Evolutionary conservation across 2,113 vertebrate genomes (phyloP).

Genomic region (Dryoscopus gambensis): DNA sequence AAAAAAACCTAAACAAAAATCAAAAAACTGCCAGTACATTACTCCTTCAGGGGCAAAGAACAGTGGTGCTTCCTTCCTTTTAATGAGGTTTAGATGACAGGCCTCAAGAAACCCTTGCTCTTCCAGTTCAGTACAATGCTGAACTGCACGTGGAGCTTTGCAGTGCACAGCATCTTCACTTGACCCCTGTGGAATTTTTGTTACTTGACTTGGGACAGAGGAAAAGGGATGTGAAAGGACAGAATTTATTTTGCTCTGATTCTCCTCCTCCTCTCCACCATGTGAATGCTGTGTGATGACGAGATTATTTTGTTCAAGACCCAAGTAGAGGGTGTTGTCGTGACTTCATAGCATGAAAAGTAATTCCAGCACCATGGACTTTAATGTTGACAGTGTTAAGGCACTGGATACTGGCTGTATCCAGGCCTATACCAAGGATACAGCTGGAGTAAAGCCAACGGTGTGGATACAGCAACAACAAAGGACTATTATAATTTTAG

Average conservation of each 20-base stretch:
- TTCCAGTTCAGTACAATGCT: not conserved
- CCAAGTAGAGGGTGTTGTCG: not conserved
- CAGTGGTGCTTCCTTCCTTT: not conserved
- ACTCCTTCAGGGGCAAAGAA: not conserved
- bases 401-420: not conserved
- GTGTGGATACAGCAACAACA: not conserved
- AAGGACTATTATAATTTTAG: not conserved
- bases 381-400: not conserved
- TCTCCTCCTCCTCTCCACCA: not conserved
- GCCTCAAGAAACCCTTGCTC: not conserved
- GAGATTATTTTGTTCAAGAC: not conserved
- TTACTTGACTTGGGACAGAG: not conserved
- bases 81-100: not conserved
- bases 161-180: not conserved
- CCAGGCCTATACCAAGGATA: not conserved
- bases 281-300: not conserved
- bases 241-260: not conserved
- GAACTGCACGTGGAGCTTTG: not conserved
- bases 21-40: fast-evolving
- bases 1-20: not conserved
- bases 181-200: not conserved
- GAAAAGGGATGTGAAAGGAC: not conserved
- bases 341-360: not conserved
- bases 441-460: not conserved
- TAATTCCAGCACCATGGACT: not conserved